phyloP scores from a whole-genome alignment of 1,140 invertebrate genomes.

The Drosophila biarmipes region DNA sequence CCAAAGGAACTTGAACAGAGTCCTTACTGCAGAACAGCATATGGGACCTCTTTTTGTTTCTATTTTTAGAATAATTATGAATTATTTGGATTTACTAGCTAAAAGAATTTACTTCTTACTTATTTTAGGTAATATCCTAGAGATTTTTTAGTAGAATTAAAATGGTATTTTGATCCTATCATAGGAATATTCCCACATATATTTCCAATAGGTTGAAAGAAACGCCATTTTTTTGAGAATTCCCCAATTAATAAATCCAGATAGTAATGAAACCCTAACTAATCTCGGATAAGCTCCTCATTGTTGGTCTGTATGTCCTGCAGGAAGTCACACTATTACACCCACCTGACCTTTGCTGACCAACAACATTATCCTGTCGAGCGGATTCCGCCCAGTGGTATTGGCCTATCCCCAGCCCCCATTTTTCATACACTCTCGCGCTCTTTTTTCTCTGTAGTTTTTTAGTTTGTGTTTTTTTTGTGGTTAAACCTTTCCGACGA shows the following conservation, averaged over 20 bases:
- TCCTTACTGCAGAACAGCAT: not conserved
- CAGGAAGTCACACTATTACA: constrained; percentile 1
- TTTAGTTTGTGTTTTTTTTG: constrained; percentile 18
- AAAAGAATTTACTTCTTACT: too few relatives aligned
- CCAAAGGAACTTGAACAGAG: not conserved
- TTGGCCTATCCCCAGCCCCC: constrained; percentile 3
- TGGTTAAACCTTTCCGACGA: constrained; percentile 21
- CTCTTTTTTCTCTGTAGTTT: constrained; percentile 3
- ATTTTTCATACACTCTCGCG: constrained; percentile 19
- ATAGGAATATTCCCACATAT: too few relatives aligned
- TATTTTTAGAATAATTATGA: not conserved
- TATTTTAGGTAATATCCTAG: too few relatives aligned
- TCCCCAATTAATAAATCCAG: not conserved
- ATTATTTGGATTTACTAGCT: too few relatives aligned
- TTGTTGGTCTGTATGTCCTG: constrained; percentile 9
- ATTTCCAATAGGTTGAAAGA: too few relatives aligned
- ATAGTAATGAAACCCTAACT: not conserved
- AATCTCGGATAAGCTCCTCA: not conserved
- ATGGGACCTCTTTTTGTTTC: not conserved
- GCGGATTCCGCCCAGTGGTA: constrained; percentile 5
- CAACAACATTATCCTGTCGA: constrained; percentile 34
- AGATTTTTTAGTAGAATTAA: too few relatives aligned
- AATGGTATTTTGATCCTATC: too few relatives aligned
- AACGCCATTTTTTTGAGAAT: too few relatives aligned
- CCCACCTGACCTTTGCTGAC: constrained; percentile 26